Evolutionary conservation across 2,113 vertebrate species (phyloP).

Genomic region (Pygoscelis adeliae): DNA sequence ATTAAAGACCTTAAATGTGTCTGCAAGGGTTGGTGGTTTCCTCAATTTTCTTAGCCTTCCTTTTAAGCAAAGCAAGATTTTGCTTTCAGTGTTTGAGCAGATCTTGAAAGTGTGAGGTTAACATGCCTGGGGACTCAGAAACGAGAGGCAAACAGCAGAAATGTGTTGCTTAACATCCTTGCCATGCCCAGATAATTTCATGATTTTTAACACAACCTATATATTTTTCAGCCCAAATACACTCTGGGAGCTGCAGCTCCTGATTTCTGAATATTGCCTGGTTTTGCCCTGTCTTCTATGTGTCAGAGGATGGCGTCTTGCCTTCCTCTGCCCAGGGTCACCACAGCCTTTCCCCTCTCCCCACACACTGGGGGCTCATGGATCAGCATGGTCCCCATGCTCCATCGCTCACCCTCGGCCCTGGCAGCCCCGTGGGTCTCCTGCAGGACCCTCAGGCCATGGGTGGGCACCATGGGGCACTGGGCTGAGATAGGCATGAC

Average conservation of each 20-base stretch:
- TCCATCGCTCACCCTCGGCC: accelerated
- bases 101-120: not conserved
- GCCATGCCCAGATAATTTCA: not conserved
- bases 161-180: not conserved
- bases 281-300: not conserved
- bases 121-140: not conserved
- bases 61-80: not conserved
- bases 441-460: accelerated
- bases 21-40: not conserved
- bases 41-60: not conserved
- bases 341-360: not conserved
- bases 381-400: accelerated
- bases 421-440: accelerated
- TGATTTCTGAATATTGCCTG: not conserved
- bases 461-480: not conserved
- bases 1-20: not conserved
- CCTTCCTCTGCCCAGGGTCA: not conserved
- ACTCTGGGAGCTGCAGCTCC: not conserved
- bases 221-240: not conserved
- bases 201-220: not conserved
- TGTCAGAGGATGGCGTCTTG: not conserved
- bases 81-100: not conserved
- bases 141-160: not conserved
- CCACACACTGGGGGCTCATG: accelerated
- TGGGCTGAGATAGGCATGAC: not conserved